Conservation (phyloP, 2,113 vertebrate genomes). For the Capreolus pygargus region DNA sequence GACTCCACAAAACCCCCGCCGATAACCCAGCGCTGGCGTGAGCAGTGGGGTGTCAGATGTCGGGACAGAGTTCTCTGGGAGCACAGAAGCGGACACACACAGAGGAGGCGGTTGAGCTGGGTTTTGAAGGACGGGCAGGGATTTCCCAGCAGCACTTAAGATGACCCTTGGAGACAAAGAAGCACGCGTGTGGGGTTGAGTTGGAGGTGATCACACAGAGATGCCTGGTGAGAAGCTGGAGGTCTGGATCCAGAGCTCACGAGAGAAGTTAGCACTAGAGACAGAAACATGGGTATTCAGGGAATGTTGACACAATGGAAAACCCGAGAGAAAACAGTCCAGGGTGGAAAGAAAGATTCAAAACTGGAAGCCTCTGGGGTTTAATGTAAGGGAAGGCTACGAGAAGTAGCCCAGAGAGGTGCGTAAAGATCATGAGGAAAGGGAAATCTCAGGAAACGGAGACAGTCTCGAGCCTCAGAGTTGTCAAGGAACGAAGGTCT, state of each 20-base stretch:
- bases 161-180: neutral
- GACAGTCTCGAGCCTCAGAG: neutral
- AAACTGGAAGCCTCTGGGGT: neutral
- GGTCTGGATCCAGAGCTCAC: neutral
- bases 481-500: neutral
- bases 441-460: neutral
- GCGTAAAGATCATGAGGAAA: neutral
- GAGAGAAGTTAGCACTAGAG: neutral
- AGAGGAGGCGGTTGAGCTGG: neutral
- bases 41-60: fast-evolving
- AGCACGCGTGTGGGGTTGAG: neutral
- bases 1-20: neutral
- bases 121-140: neutral
- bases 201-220: neutral
- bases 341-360: neutral
- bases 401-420: neutral
- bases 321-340: neutral
- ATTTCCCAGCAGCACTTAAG: neutral
- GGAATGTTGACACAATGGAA: neutral
- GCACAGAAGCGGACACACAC: neutral
- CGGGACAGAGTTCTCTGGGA: neutral
- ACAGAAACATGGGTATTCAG: neutral
- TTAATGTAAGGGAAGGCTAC: neutral
- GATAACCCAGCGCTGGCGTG: neutral
- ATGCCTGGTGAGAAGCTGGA: neutral